Base-by-base conservation (phyloP, 2,113 vertebrate genomes). In the Charina bottae region DNA sequence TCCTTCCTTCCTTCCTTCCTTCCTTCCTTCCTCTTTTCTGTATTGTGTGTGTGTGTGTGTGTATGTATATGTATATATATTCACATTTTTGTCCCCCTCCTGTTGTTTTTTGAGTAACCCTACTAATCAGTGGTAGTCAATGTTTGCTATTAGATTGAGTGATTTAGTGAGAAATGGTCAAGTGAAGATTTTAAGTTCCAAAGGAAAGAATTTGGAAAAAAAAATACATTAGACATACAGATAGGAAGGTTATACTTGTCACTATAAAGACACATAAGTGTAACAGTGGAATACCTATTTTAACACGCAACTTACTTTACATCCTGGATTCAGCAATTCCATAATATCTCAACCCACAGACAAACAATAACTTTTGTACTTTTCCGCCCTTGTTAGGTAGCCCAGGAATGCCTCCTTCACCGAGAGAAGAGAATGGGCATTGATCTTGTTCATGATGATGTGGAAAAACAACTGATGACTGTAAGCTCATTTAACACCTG, bases 341-440 rank as follows among this genome's bases (percentile, higher is more conserved):
- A 90, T 26, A 49, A 46, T 92, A 68, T 62, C 9, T 28, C 64
- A 91, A 3, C 54, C 26, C 3, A 23, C 6, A 7, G 7, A 15
- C 26, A 89, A 2, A 90, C 26, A 8, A 53, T 68, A 68, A 86
- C 55, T 26, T 83, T 53, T 28, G 53, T 26, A n/a, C 4, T 53
- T 23, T 59, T 42, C 0, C 83, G 42, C 42, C 6, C 0, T 83
- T 95, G 83, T 91, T 84, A 99, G 99, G 98, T 99, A 2, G 96
- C 98, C 91, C 98, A 98, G 95, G 99, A 99, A 97, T 99, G 99
- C 95, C 95, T 99, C 62, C 98, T 99, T 95, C 98, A 99, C 90
- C 97, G 98, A 92, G 99, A 99, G 97, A 99, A 99, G 96, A 98
- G 99, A 94, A 98, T 99, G 98, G 98, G 98, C 85, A 99, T 99